Evolutionary conservation across 1,140 invertebrate species (phyloP).

Genomic region (Portunus trituberculatus): DNA sequence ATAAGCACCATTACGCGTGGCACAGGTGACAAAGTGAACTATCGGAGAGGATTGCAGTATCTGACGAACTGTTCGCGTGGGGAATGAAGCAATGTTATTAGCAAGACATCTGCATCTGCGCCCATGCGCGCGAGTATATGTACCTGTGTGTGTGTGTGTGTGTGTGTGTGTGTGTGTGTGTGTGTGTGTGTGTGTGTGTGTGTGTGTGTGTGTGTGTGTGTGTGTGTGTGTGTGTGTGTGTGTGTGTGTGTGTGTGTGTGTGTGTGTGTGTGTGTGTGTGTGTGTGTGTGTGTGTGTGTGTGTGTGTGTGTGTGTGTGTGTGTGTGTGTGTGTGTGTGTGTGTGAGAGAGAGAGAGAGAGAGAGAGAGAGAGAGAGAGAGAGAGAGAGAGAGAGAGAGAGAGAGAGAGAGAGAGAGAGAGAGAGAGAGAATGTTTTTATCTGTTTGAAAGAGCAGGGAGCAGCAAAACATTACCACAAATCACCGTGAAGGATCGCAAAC

Average conservation of each 20-base stretch:
- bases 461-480: conserved; percentile 5
- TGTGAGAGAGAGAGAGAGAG: not conserved
- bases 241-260: not conserved
- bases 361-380: no score
- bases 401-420: no score
- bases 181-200: not conserved
- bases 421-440: no score
- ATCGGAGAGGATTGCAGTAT: no score
- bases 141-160: not conserved
- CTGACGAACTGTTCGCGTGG: no score
- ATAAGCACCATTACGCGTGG: no score
- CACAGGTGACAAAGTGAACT: no score
- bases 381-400: no score
- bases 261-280: not conserved
- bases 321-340: conserved; percentile 11
- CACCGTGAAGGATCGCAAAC: not conserved
- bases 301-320: not conserved
- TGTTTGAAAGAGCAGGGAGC: not conserved
- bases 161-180: not conserved
- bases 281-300: not conserved
- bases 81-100: no score
- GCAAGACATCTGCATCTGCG: no score
- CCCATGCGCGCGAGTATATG: no score
- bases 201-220: not conserved
- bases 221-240: not conserved